Conservation (phyloP, 2,113 vertebrate genomes). For the Sitta europaea region DNA sequence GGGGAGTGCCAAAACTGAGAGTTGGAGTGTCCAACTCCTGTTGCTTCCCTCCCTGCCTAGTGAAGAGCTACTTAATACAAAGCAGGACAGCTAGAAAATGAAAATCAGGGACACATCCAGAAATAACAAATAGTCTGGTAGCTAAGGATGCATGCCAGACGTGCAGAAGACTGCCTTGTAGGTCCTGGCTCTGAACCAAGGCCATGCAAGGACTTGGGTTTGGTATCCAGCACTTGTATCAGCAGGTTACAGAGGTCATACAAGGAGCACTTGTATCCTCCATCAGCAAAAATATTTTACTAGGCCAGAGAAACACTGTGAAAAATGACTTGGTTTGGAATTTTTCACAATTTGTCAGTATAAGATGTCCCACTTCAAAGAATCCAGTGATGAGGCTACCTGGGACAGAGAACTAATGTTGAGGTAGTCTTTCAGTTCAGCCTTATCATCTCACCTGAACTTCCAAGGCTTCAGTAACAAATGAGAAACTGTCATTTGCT, state of each 20-base stretch:
- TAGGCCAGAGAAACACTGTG: neutral
- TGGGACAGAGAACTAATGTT: neutral
- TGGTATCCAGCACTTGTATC: neutral
- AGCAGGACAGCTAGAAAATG: conserved; percentile 45
- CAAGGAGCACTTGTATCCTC: neutral
- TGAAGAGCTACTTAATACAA: conserved; percentile 44
- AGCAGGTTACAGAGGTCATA: conserved; percentile 20
- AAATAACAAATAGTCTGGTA: conserved; percentile 62
- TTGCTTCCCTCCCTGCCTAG: neutral
- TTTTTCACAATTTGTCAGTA: neutral
- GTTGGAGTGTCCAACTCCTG: neutral
- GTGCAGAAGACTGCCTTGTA: conserved; percentile 36
- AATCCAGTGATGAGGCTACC: neutral
- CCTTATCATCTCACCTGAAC: neutral
- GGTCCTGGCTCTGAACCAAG: conserved; percentile 55
- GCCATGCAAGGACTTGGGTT: conserved; percentile 32
- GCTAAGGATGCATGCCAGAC: conserved; percentile 51
- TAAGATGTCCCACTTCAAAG: neutral
- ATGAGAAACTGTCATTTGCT: neutral
- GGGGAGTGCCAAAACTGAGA: conserved; percentile 3
- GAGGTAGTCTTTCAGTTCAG: neutral
- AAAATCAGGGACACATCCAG: conserved; percentile 47
- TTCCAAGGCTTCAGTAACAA: neutral
- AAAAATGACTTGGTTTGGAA: neutral
- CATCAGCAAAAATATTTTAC: conserved; percentile 13